Conservation (phyloP, 2,113 vertebrate species). For the Pseudorasbora parva region DNA sequence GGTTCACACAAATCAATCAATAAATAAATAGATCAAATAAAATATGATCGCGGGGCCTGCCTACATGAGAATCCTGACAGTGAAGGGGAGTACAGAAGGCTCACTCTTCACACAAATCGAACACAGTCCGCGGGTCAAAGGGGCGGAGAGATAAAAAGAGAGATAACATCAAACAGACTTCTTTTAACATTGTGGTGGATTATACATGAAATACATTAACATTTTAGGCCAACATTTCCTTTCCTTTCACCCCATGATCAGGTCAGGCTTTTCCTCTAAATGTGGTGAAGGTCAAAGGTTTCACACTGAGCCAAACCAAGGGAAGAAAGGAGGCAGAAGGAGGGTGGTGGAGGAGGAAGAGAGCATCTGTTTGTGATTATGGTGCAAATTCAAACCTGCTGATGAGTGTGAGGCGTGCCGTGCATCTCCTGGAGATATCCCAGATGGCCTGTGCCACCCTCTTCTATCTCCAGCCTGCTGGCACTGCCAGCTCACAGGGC, state of each 20-base stretch:
- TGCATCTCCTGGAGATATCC: slow-evolving; percentile 76
- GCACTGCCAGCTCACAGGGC: slow-evolving; percentile 70
- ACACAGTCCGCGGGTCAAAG: background rate
- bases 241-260: slow-evolving; percentile 32
- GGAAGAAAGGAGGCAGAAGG: slow-evolving; percentile 51
- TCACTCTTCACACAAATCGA: background rate
- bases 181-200: slow-evolving; percentile 4
- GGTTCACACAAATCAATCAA: background rate
- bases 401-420: slow-evolving; percentile 64
- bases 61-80: slow-evolving; percentile 2
- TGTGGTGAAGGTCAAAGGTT: slow-evolving; percentile 59
- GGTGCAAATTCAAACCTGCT: slow-evolving; percentile 63
- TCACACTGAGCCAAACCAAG: slow-evolving; percentile 49
- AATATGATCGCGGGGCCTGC: background rate
- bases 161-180: slow-evolving; percentile 26
- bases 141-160: slow-evolving; percentile 17
- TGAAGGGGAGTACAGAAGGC: background rate
- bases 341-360: slow-evolving; percentile 55
- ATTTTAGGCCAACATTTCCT: background rate
- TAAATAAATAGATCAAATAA: background rate
- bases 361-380: slow-evolving; percentile 64
- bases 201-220: slow-evolving; percentile 33
- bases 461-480: slow-evolving; percentile 65
- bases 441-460: slow-evolving; percentile 77
- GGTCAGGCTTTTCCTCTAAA: slow-evolving; percentile 56